Evolutionary conservation across 2,797 vertebrate species (phyloP).

Genomic region (Diplodus sargus): DNA sequence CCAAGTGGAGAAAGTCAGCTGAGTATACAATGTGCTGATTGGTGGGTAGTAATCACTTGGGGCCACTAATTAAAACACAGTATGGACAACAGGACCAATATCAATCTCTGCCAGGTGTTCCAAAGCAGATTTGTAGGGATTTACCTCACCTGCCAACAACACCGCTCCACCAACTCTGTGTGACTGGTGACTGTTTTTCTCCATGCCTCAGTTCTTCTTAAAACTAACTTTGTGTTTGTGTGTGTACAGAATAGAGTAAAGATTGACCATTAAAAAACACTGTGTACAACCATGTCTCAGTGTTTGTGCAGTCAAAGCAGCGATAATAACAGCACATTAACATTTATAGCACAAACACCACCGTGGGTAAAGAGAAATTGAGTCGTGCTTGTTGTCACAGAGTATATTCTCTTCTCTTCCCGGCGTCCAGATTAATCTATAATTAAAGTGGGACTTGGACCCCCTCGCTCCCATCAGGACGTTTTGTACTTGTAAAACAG

Average conservation of each 20-base stretch:
- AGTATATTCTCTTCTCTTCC: constrained; percentile 20
- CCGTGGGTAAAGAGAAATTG: constrained; percentile 25
- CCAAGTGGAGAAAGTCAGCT: constrained; percentile 41
- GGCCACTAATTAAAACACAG: constrained; percentile 43
- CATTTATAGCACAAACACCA: constrained; percentile 36
- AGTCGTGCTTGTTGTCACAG: constrained; percentile 34
- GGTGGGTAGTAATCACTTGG: constrained; percentile 48
- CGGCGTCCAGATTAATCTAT: constrained; percentile 50
- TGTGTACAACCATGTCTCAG: constrained; percentile 7
- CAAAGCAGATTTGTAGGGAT: constrained; percentile 58
- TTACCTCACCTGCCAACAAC: constrained; percentile 52
- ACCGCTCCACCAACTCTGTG: constrained; percentile 17
- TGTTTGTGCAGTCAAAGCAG: constrained; percentile 34
- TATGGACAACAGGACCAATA: constrained; percentile 35
- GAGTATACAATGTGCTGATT: constrained; percentile 47
- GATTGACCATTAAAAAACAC: constrained; percentile 13
- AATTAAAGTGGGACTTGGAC: constrained; percentile 59
- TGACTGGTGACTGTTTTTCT: constrained; percentile 11
- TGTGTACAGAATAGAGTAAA: not conserved
- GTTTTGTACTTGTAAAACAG: constrained; percentile 49
- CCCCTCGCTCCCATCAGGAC: constrained; percentile 32
- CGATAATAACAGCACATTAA: constrained; percentile 27
- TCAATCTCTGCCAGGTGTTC: constrained; percentile 61
- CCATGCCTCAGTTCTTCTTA: constrained; percentile 9
- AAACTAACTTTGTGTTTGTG: not conserved